These are phyloP conservation scores for Anas bahamensis DNA, from an alignment of 2,797 vertebrate genomes.

Conservation along the genomic window DNA sequence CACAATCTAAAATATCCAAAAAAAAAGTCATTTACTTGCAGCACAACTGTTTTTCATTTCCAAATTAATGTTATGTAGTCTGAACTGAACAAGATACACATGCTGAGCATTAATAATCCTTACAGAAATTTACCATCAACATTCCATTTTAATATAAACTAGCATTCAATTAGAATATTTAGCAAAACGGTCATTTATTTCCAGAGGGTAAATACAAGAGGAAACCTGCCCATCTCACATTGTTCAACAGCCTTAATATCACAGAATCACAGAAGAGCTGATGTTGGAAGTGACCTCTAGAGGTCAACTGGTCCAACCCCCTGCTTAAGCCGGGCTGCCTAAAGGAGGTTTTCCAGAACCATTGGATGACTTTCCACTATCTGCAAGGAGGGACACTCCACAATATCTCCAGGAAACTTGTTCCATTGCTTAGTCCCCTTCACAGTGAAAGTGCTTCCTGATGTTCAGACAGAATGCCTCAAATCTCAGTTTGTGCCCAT, in stretches of 20 bases:
- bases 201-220: background rate
- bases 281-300: background rate
- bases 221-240: background rate
- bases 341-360: background rate
- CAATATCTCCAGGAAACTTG: background rate
- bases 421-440: background rate
- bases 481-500: background rate
- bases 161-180: background rate
- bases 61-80: too few relatives aligned
- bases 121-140: background rate
- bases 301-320: background rate
- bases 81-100: background rate
- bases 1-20: background rate
- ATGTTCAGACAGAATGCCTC: background rate
- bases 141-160: background rate
- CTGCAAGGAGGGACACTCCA: background rate
- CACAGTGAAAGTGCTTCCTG: background rate
- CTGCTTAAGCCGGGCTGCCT: background rate
- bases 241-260: background rate
- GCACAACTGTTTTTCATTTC: background rate
- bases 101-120: background rate
- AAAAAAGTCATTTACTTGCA: background rate
- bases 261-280: background rate
- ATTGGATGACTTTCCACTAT: background rate
- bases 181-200: background rate